phyloP scores from a whole-genome alignment of 2,797 vertebrate genomes.

The Characodon lateralis region DNA sequence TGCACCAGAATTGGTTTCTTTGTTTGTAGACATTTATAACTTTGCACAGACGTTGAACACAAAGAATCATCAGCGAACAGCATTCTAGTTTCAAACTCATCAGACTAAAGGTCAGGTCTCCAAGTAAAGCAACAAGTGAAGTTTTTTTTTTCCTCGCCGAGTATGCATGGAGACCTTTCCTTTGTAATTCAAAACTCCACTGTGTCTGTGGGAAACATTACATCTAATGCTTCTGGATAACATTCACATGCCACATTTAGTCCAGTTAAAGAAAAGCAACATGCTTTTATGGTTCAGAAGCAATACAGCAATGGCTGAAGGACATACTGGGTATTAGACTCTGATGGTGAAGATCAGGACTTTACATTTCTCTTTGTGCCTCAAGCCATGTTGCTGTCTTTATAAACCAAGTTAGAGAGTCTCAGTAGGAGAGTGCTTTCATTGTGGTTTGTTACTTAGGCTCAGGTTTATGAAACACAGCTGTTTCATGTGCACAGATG shows the following conservation, averaged over 20 bases:
- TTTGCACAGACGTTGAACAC: constrained; percentile 1
- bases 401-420: constrained; percentile 7
- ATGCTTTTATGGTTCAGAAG: constrained; percentile 1
- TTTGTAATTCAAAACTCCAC: constrained; percentile 5
- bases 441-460: background rate
- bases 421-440: background rate
- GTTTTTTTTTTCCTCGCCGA: constrained; percentile 6
- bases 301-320: constrained; percentile 3
- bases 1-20: background rate
- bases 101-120: constrained; percentile 20
- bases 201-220: background rate
- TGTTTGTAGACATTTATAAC: constrained; percentile 6
- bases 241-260: constrained; percentile 13
- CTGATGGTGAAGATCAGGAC: constrained; percentile 9
- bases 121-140: constrained; percentile 18
- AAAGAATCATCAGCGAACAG: constrained; percentile 9
- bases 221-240: constrained; percentile 14
- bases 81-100: constrained; percentile 25
- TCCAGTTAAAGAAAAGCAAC: constrained; percentile 14
- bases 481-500: background rate
- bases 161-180: background rate
- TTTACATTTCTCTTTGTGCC: background rate
- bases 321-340: background rate
- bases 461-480: constrained; percentile 1
- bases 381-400: constrained; percentile 4